Base-by-base conservation (phyloP, 2,797 vertebrate genomes). In the Amazonetta brasiliensis region DNA sequence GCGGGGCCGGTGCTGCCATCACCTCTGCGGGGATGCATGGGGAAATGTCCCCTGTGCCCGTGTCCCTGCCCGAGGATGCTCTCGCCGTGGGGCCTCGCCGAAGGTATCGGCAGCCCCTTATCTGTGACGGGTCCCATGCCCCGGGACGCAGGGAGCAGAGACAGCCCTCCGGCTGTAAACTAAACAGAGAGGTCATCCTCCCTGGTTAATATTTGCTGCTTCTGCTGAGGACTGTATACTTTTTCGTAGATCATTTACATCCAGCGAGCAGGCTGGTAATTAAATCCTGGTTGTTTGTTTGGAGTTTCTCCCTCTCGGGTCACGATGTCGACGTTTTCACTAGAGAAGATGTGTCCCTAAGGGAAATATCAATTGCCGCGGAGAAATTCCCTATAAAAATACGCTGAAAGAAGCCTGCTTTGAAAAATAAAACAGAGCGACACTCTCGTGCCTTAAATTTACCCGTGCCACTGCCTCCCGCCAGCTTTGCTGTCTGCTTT, bases 261-360 rank as follows among this genome's bases (percentile, higher is more conserved):
- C 95, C 93, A 92, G 90, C 10, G 4, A 97, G 92, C 89, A 90
- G 95, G 92, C 94, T 96, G 90, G 95, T 97, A 97, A 98, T 98
- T 96, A 98, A 95, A 97, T 97, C 96, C 86, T 91, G 88, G 86
- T 96, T 96, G 95, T 95, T 95, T 95, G 91, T 96, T 97, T 97
- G 96, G 96, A 96, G 94, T 97, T 95, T 97, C 97, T 95, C 96
- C 95, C 84, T 95, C 90, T 69, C 62, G 92, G 97, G 96, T 97
- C 97, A 97, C 0, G 90, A 96, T 97, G 97, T 98, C 97, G 83
- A 97, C 95, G 93, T 97, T 96, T 97, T 97, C 97, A 97, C 97
- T 97, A 97, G 97, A 97, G 97, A 97, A 97, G 96, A 97, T 96
- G 73, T 81, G 84, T 96, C 93, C 96, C 96, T n/a, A 22, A 91